These are phyloP conservation scores for Thecophora atra DNA, from an alignment of 2,888 invertebrate genomes.

Conservation along the genomic window DNA sequence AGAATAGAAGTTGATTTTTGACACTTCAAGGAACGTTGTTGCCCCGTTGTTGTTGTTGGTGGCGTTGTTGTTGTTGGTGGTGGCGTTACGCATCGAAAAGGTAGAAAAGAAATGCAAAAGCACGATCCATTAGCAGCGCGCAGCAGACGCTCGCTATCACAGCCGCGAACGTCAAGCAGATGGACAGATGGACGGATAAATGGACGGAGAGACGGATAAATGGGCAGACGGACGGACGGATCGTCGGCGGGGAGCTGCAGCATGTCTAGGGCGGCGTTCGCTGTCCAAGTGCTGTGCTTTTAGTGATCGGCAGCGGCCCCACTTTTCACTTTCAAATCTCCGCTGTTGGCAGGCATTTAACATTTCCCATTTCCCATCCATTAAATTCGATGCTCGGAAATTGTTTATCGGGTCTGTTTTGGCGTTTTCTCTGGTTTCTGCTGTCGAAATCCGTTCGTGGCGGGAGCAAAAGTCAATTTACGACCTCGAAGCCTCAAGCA, in stretches of 20 bases:
- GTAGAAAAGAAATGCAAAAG: constrained; percentile 17
- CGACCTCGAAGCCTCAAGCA: no score
- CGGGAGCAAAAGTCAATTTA: no score
- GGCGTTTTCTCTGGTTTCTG: no score
- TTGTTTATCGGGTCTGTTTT: no score
- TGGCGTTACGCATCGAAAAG: constrained; percentile 23
- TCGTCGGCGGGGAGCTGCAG: neutral
- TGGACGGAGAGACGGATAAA: neutral
- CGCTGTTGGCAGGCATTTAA: constrained; percentile 1
- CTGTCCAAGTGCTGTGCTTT: neutral
- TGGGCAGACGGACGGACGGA: constrained; percentile 9
- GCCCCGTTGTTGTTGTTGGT: constrained; percentile 7
- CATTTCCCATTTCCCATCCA: no score
- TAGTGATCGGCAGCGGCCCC: neutral
- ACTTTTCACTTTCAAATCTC: neutral
- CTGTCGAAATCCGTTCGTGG: no score
- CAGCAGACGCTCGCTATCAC: neutral
- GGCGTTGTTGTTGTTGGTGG: constrained; percentile 3
- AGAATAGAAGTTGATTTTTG: no score
- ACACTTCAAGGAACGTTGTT: neutral
- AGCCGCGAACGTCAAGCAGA: neutral
- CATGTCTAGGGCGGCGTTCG: neutral
- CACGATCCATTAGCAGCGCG: constrained; percentile 30
- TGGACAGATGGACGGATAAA: neutral
- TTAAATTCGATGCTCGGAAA: constrained; percentile 27